Percentiles rank a stretch among this genome's conserved stretches.
Evolutionary conservation across 2,797 vertebrate genomes (phyloP).

Genomic region (Tarsius wallacei): DNA sequence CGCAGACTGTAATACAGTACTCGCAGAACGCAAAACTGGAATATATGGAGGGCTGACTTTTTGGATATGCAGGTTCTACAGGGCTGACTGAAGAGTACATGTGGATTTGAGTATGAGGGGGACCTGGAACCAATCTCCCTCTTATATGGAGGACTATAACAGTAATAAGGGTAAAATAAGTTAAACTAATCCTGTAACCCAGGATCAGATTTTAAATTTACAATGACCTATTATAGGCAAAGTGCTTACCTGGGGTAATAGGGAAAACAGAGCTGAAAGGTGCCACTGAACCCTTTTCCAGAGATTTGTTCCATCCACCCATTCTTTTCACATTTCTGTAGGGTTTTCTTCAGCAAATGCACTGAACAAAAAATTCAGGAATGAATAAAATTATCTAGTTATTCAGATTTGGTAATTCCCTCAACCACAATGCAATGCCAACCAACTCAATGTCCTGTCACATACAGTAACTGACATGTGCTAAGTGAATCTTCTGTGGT

Average conservation of each 20-base stretch:
- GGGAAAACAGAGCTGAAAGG: conserved; percentile 97
- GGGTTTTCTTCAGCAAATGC: conserved; percentile 96
- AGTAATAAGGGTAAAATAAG: neutral
- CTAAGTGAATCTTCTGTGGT: conserved; percentile 19
- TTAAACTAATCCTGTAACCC: neutral
- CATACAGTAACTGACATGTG: neutral
- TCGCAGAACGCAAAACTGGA: neutral
- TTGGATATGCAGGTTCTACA: neutral
- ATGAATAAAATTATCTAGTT: conserved; percentile 48
- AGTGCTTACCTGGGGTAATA: conserved; percentile 96
- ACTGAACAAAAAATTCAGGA: conserved; percentile 89
- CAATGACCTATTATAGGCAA: neutral
- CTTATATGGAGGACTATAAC: neutral
- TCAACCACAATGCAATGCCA: conserved; percentile 9
- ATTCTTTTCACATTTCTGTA: conserved; percentile 98
- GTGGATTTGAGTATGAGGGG: neutral
- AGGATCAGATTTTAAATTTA: conserved; percentile 31
- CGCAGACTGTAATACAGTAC: neutral
- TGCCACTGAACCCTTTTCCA: conserved; percentile 97
- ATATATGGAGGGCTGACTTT: neutral
- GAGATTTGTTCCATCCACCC: conserved; percentile 99
- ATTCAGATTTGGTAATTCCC: conserved; percentile 3
- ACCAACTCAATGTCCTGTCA: conserved; percentile 23
- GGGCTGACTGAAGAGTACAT: neutral
- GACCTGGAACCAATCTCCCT: neutral